Base-by-base conservation (phyloP, 1,140 invertebrate species). In the Papilio glaucus region DNA sequence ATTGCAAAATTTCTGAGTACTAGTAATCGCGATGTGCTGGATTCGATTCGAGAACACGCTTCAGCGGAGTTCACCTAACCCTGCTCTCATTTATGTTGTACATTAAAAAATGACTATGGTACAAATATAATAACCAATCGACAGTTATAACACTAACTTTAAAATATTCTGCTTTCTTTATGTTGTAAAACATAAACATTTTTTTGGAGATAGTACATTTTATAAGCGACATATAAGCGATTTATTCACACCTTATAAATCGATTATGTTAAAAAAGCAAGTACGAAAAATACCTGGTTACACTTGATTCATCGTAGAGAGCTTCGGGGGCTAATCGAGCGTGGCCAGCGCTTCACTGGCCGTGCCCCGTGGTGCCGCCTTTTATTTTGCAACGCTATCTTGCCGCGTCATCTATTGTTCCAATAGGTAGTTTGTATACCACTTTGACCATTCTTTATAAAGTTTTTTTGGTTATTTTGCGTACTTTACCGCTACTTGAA, bases 291-390 rank as follows among this genome's bases (percentile, higher is more conserved):
- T 8, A 41, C 18, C 33, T 65, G 33, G 37, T 65, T 65, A 21
- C 9, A 65, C 62, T 65, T 65, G 62, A 65, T 65, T 65, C 62
- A 65, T 39, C 62, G 62, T 73, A 76, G 49, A 61, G 60, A 76
- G 79, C 81, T 81, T 69, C 74, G 68, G 81, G 81, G 79, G 74
- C 79, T 83, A 81, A 83, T 83, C 79, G 81, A 75, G 72, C 72
- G 77, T 63, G 62, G 72, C 70, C 57, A 70, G 63, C 53, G 37
- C 62, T 65, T 33, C 37, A 53, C 45, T 15, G 45, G 62, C 62
- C 33, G 33, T 65, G 62, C 29, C 33, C 68, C 57, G 60, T 63
- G 21, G 42, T 71, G 74, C 77, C 49, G 73, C 75, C 76, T 81
- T 81, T 81, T 81, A 78, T 81, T 77, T 81, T 74, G 72, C 70